phyloP scores from a whole-genome alignment of 2,113 vertebrate genomes.

The Apteryx owenii region DNA sequence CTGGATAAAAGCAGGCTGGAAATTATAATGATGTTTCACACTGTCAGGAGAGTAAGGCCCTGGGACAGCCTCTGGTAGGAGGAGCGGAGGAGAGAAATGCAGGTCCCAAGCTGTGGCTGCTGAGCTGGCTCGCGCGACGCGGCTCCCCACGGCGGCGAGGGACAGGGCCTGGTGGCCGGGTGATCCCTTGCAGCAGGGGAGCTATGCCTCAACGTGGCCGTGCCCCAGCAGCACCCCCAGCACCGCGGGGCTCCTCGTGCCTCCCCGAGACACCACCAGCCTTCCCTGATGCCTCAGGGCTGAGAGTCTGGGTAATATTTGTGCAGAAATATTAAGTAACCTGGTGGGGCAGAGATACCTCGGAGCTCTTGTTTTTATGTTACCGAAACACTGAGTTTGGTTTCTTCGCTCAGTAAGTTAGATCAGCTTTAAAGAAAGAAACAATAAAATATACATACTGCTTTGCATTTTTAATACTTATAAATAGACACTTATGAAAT shows the following conservation, averaged over 20 bases:
- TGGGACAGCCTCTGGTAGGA: neutral
- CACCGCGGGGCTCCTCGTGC: too few relatives aligned
- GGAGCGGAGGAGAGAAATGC: neutral
- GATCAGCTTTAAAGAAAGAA: neutral
- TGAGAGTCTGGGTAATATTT: neutral
- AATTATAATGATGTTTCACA: neutral
- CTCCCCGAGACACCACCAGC: neutral
- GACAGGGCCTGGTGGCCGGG: too few relatives aligned
- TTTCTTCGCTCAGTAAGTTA: neutral
- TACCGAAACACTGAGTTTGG: neutral
- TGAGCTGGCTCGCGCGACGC: fast-evolving
- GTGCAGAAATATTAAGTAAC: neutral
- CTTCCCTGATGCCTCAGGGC: neutral
- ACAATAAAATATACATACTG: neutral
- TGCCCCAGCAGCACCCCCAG: too few relatives aligned
- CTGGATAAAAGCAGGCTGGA: neutral
- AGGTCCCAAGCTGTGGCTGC: neutral
- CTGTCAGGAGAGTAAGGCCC: neutral
- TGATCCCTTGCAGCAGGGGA: too few relatives aligned
- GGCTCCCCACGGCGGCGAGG: too few relatives aligned
- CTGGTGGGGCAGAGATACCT: neutral
- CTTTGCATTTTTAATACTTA: neutral
- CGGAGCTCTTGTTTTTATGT: neutral
- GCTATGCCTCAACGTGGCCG: too few relatives aligned
- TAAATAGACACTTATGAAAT: neutral